These are phyloP conservation scores for Drosophila antonietae DNA, from an alignment of 2,888 invertebrate genomes.

Conservation along the genomic window DNA sequence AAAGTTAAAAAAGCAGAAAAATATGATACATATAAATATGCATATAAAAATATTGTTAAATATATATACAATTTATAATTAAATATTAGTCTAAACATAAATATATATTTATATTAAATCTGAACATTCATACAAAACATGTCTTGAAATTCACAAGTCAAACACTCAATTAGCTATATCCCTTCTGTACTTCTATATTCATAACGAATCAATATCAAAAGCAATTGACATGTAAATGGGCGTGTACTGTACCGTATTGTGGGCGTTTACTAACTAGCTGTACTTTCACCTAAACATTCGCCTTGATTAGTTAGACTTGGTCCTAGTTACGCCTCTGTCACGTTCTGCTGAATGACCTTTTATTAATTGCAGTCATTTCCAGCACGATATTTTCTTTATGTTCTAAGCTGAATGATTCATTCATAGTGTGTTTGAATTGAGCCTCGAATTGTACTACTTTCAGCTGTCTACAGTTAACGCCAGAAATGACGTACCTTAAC, in stretches of 20 bases:
- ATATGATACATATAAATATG: background rate
- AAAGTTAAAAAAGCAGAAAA: too few relatives aligned
- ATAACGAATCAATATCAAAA: slow-evolving; percentile 23
- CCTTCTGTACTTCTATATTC: background rate
- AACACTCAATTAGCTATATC: background rate
- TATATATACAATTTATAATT: too few relatives aligned
- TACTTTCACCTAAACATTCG: slow-evolving; percentile 33
- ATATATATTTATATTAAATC: too few relatives aligned
- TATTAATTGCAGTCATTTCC: slow-evolving; percentile 65
- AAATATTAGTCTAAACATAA: too few relatives aligned
- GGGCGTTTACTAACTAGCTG: slow-evolving; percentile 29
- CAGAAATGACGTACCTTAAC: slow-evolving; percentile 25
- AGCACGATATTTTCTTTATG: slow-evolving; percentile 41
- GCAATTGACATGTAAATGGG: background rate
- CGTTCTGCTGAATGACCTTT: slow-evolving; percentile 59
- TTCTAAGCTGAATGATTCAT: slow-evolving; percentile 22
- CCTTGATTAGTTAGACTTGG: slow-evolving; percentile 12
- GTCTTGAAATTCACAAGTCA: background rate
- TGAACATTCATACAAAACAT: background rate
- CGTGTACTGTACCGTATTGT: slow-evolving; percentile 19
- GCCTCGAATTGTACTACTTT: background rate
- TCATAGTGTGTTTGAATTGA: slow-evolving; percentile 15
- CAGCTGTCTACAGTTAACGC: slow-evolving; percentile 25
- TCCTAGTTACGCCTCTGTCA: slow-evolving; percentile 18
- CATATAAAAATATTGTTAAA: background rate